Conservation (phyloP, 2,888 invertebrate species). For the Rhyacophila evoluta region DNA sequence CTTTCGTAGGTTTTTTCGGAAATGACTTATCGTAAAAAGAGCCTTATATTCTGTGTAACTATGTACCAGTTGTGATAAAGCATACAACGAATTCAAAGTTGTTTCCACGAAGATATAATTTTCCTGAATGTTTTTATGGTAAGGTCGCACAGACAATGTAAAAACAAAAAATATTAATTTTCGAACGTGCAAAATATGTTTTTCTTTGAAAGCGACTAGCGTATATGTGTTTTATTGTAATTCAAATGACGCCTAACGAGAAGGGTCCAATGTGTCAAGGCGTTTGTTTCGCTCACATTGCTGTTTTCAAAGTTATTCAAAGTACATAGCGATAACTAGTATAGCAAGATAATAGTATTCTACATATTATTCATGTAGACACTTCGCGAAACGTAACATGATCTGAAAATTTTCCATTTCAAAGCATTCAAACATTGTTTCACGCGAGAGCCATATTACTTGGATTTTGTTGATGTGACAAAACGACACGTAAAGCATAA, state of each 20-base stretch:
- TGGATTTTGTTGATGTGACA: no score
- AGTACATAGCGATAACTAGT: background rate
- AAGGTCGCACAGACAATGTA: background rate
- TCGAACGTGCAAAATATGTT: background rate
- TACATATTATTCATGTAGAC: no score
- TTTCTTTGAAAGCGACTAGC: background rate
- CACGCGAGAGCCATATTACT: background rate
- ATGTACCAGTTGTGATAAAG: no score
- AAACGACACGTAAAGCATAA: no score
- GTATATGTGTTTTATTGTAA: background rate
- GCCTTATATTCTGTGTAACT: no score
- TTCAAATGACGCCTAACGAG: background rate
- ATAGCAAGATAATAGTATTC: no score
- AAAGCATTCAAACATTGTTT: background rate
- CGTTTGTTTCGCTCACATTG: background rate
- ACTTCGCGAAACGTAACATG: background rate
- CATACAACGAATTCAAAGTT: no score
- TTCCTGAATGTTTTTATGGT: background rate
- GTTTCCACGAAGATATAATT: background rate
- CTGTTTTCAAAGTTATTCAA: background rate
- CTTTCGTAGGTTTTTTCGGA: no score
- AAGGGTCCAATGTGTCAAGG: constrained; percentile 22
- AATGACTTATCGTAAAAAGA: no score
- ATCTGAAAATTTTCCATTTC: constrained; percentile 14
- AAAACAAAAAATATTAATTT: background rate